Evolutionary conservation across 2,888 invertebrate genomes (phyloP).

Genomic region (Herminia tarsipennalis): DNA sequence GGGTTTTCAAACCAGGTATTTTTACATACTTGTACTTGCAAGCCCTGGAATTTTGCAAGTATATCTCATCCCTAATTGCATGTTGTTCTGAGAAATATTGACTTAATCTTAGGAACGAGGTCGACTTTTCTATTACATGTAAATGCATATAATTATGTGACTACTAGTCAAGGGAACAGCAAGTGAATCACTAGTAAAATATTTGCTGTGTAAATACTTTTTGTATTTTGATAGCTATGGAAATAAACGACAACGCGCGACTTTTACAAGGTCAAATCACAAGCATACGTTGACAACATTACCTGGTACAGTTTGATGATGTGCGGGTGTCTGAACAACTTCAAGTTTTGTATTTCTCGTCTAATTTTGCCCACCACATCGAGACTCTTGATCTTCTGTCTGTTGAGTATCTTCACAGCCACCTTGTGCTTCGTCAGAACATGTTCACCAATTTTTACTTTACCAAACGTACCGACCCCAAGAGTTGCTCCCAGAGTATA

Average conservation of each 20-base stretch:
- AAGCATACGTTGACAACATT: conserved; percentile 9
- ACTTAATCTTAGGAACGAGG: too few relatives aligned
- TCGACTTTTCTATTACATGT: too few relatives aligned
- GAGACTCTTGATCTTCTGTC: conserved; percentile 99
- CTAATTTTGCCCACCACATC: conserved; percentile 99
- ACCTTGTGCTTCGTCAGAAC: conserved; percentile 99
- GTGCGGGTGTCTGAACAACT: conserved; percentile 99
- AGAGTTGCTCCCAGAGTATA: conserved; percentile 95
- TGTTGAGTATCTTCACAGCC: conserved; percentile 98
- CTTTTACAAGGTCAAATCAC: conserved; percentile 39
- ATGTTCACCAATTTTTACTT: conserved; percentile 99
- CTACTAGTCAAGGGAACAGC: too few relatives aligned
- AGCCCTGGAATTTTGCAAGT: too few relatives aligned
- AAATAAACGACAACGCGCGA: conserved; percentile 7
- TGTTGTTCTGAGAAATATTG: too few relatives aligned
- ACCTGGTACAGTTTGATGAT: conserved; percentile 98
- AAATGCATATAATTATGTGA: too few relatives aligned
- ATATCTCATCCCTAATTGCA: too few relatives aligned
- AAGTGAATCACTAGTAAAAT: too few relatives aligned
- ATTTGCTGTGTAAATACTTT: too few relatives aligned
- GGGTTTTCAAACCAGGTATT: too few relatives aligned
- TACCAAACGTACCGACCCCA: conserved; percentile 99
- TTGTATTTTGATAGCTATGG: too few relatives aligned
- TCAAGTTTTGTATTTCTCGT: conserved; percentile 99
- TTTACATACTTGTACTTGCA: too few relatives aligned